Conservation (phyloP, 2,888 invertebrate genomes). For the Ophion ventricosus region DNA sequence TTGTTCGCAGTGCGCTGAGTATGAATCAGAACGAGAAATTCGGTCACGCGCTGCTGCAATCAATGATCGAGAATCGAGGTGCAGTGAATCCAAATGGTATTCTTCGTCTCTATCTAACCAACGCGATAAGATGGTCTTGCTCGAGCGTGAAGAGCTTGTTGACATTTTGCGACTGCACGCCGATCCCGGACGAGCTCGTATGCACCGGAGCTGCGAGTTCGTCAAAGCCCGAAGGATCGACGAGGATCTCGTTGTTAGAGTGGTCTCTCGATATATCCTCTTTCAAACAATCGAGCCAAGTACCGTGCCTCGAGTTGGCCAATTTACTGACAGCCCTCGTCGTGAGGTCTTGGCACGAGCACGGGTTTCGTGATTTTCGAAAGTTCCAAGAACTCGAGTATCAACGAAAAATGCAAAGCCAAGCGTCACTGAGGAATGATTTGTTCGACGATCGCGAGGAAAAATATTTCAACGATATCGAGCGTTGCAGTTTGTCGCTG, state of each 20-base stretch:
- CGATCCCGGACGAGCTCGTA: slow-evolving; percentile 74
- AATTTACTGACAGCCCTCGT: slow-evolving; percentile 73
- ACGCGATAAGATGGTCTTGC: slow-evolving; percentile 79
- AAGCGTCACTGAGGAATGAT: slow-evolving; percentile 24
- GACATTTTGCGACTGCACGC: slow-evolving; percentile 77
- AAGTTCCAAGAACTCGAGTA: slow-evolving; percentile 36
- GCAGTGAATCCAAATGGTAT: slow-evolving; percentile 78
- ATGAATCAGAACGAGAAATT: slow-evolving; percentile 82
- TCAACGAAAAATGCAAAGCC: background rate
- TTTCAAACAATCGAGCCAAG: slow-evolving; percentile 62
- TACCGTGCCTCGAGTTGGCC: slow-evolving; percentile 73
- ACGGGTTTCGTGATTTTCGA: slow-evolving; percentile 47
- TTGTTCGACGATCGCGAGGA: slow-evolving; percentile 65
- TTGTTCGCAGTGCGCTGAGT: slow-evolving; percentile 82
- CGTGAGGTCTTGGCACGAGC: slow-evolving; percentile 70
- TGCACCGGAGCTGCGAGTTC: slow-evolving; percentile 66
- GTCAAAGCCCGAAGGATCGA: slow-evolving; percentile 64
- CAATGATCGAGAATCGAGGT: slow-evolving; percentile 79
- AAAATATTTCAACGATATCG: slow-evolving; percentile 67
- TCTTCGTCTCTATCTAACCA: slow-evolving; percentile 82
- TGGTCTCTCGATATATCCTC: slow-evolving; percentile 75
- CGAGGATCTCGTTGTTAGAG: slow-evolving; percentile 74
- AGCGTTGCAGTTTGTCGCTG: slow-evolving; percentile 72
- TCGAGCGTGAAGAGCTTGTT: slow-evolving; percentile 81
- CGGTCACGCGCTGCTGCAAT: slow-evolving; percentile 83